Base-by-base conservation (phyloP, 2,797 vertebrate genomes). In the Sebastes vulpes region DNA sequence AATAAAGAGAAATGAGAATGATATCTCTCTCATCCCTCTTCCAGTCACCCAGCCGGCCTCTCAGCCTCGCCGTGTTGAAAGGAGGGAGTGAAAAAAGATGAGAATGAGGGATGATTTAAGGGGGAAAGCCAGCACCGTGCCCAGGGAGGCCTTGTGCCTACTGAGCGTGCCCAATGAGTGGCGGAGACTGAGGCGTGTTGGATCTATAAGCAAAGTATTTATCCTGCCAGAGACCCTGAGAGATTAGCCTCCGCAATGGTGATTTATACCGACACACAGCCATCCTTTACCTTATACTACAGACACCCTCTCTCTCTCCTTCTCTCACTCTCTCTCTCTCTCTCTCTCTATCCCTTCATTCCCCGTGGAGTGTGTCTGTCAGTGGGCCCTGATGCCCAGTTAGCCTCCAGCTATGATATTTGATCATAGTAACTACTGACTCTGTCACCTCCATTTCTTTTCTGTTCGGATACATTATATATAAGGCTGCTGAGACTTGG, bases 381-480 rank as follows among this genome's bases (percentile, higher is more conserved):
- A 96, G 96, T 96, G 97, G 96, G 97, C 96, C 97, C 96, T 95
- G 97, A 97, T 97, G 96, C 96, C 95, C 96, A 93, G 97, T 96
- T 97, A 97, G 97, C 97, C 97, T 96, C 92, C 89, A 97, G 97
- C 97, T 97, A 97, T 96, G 97, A 97, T 97, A 97, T 97, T 98
- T 98, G 97, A 98, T 98, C 97, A 98, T 97, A 96, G 91, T 98
- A 97, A 97, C 97, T 97, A 97, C 97, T 96, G 96, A 97, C 96
- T 97, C 97, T 98, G 97, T 98, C 97, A 97, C 96, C 93, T 95
- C 94, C 93, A 96, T 95, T 97, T 97, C 96, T 94, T 96, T 91
- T 96, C 96, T 96, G 97, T 96, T 97, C 96, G 96, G 97, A 97
- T 94, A 94, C 97, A 96, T 97, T 97, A 97, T 97, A 97, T 96